Evolutionary conservation across 2,113 vertebrate genomes (phyloP).

Genomic region (Noctilio leporinus): DNA sequence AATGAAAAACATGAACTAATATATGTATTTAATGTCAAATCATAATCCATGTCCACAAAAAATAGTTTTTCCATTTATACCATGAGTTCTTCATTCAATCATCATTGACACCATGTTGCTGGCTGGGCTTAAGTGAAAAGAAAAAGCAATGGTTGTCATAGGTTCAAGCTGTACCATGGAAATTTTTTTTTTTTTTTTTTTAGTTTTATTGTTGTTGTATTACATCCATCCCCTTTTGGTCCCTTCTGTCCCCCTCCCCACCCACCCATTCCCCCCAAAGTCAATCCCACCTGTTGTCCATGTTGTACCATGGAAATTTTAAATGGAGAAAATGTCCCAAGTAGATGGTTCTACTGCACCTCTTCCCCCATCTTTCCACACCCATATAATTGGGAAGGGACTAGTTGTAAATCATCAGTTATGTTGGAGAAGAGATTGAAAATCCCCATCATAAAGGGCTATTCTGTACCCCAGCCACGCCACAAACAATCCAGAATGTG

Average conservation of each 20-base stretch:
- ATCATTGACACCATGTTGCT: not conserved
- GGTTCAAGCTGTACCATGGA: not conserved
- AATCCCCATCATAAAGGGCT: not conserved
- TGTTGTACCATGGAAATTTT: not conserved
- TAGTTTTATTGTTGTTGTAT: too few species aligned
- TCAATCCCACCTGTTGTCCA: too few species aligned
- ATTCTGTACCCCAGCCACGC: not conserved
- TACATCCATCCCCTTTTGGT: too few species aligned
- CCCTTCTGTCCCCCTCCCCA: too few species aligned
- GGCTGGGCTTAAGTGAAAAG: not conserved
- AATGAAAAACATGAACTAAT: not conserved
- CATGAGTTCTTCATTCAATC: not conserved
- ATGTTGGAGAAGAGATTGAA: not conserved
- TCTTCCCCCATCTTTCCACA: not conserved
- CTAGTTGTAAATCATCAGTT: not conserved
- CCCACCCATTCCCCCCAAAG: too few species aligned
- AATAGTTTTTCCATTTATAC: constrained; percentile 5
- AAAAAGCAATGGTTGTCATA: not conserved
- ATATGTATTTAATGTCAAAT: not conserved
- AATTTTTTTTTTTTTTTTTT: too few species aligned
- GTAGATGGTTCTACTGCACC: not conserved
- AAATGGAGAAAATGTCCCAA: not conserved
- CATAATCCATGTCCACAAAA: not conserved
- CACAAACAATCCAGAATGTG: not conserved
- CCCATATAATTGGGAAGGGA: not conserved